phyloP scores from a whole-genome alignment of 2,888 invertebrate species.

The Limenitis camilla region DNA sequence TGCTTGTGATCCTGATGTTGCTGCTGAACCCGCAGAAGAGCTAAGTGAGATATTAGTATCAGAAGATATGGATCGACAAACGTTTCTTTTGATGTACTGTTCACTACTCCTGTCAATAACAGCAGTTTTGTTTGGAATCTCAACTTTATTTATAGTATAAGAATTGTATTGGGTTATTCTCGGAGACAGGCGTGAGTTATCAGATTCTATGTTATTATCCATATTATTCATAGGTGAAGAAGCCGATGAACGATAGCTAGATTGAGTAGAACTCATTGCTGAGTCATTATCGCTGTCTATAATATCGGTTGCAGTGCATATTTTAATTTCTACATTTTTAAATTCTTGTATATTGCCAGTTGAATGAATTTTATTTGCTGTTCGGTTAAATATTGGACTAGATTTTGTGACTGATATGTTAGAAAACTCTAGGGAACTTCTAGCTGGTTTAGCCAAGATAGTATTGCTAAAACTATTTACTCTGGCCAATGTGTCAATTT shows the following conservation, averaged over 20 bases:
- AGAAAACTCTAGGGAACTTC: conserved; percentile 38
- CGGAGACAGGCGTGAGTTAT: conserved; percentile 69
- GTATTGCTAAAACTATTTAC: conserved; percentile 34
- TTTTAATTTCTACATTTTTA: conserved; percentile 63
- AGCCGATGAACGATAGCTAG: conserved; percentile 83
- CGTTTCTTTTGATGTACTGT: conserved; percentile 70
- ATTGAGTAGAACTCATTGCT: conserved; percentile 88
- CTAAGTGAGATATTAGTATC: conserved; percentile 82
- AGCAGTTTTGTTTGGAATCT: conserved; percentile 51
- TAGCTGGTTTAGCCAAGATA: conserved; percentile 33
- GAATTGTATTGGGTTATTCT: conserved; percentile 55
- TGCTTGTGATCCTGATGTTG: conserved; percentile 83
- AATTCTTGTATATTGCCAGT: conserved; percentile 46
- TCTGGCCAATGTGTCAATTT: conserved; percentile 44
- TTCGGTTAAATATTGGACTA: conserved; percentile 38
- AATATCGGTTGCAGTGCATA: conserved; percentile 64
- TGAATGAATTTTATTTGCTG: conserved; percentile 47
- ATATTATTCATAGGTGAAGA: conserved; percentile 83
- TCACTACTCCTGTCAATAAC: conserved; percentile 50
- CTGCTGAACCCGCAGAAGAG: conserved; percentile 80
- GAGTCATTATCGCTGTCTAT: conserved; percentile 91
- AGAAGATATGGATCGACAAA: conserved; percentile 80
- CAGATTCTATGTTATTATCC: conserved; percentile 72
- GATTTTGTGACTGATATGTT: conserved; percentile 31
- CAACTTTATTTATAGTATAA: conserved; percentile 62